These are phyloP conservation scores for Cacoxenus indagator DNA, from an alignment of 2,888 invertebrate species.

Conservation along the genomic window DNA sequence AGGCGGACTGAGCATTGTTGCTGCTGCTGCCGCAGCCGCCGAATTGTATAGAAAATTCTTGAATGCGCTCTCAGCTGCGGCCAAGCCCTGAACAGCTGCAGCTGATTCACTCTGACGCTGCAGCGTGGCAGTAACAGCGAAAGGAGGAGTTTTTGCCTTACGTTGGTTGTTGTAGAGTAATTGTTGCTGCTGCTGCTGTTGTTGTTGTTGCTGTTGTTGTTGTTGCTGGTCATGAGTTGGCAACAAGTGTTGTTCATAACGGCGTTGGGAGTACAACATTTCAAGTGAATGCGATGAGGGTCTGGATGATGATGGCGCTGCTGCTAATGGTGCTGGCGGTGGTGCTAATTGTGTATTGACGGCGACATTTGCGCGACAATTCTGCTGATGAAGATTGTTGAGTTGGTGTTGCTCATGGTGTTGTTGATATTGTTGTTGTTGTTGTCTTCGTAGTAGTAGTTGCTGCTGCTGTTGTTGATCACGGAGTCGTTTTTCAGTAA, in stretches of 20 bases:
- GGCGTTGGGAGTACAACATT: conserved; percentile 71
- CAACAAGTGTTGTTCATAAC: conserved; percentile 36
- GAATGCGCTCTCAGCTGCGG: conserved; percentile 66
- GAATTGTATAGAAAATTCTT: conserved; percentile 48
- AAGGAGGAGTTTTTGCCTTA: background rate
- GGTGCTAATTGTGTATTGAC: conserved; percentile 46
- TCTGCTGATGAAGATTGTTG: conserved; percentile 35
- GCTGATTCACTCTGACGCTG: conserved; percentile 14
- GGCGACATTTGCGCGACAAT: background rate
- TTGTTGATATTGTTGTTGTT: conserved; percentile 26
- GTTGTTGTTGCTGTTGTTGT: conserved; percentile 1
- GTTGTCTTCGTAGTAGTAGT: conserved; percentile 20
- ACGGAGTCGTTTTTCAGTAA: conserved; percentile 33
- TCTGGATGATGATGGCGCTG: conserved; percentile 32
- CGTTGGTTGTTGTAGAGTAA: conserved; percentile 26
- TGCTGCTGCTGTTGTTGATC: conserved; percentile 31
- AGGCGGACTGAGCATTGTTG: conserved; percentile 68
- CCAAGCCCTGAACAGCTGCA: conserved; percentile 58
- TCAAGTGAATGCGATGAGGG: conserved; percentile 58
- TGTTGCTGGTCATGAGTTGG: conserved; percentile 31
- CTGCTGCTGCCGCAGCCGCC: conserved; percentile 60
- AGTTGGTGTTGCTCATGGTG: conserved; percentile 43
- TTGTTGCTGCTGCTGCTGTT: conserved; percentile 24
- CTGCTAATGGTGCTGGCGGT: conserved; percentile 41
- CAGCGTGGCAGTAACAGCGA: background rate